These are phyloP conservation scores for Drosophila repleta DNA, from an alignment of 1,140 invertebrate species.

Conservation along the genomic window DNA sequence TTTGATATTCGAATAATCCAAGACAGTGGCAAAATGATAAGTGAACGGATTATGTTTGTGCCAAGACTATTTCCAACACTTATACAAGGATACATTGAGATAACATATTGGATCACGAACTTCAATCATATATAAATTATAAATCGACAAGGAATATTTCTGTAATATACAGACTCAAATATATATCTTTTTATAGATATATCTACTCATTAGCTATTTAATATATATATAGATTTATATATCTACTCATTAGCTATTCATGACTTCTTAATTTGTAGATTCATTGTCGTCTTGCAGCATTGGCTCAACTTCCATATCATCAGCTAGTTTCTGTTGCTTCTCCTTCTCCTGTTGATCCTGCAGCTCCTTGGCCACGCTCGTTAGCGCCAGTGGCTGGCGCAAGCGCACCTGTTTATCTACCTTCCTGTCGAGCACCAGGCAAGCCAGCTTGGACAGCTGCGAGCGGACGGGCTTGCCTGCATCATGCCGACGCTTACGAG, in stretches of 20 bases:
- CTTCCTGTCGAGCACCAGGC: constrained; percentile 52
- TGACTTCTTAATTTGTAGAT: too few relatives aligned
- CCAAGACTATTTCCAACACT: too few relatives aligned
- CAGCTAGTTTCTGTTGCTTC: not conserved
- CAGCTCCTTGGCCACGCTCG: constrained; percentile 42
- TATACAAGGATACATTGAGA: too few relatives aligned
- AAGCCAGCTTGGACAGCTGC: constrained; percentile 49
- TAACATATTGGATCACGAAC: too few relatives aligned
- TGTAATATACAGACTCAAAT: not conserved
- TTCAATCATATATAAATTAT: too few relatives aligned
- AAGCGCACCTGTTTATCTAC: constrained; percentile 59
- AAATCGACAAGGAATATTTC: not conserved
- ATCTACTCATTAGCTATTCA: too few relatives aligned
- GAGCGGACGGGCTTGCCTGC: constrained; percentile 63
- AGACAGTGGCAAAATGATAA: too few relatives aligned
- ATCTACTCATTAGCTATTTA: too few relatives aligned
- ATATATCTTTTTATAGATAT: not conserved
- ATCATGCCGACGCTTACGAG: constrained; percentile 66
- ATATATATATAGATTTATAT: too few relatives aligned
- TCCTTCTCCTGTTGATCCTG: constrained; percentile 14
- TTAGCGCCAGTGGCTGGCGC: constrained; percentile 43
- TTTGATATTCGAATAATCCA: too few relatives aligned
- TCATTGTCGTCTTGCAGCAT: not conserved
- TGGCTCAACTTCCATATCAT: constrained; percentile 1
- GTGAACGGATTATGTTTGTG: too few relatives aligned